phyloP scores from a whole-genome alignment of 2,797 vertebrate genomes.

The Etheostoma perlongum region DNA sequence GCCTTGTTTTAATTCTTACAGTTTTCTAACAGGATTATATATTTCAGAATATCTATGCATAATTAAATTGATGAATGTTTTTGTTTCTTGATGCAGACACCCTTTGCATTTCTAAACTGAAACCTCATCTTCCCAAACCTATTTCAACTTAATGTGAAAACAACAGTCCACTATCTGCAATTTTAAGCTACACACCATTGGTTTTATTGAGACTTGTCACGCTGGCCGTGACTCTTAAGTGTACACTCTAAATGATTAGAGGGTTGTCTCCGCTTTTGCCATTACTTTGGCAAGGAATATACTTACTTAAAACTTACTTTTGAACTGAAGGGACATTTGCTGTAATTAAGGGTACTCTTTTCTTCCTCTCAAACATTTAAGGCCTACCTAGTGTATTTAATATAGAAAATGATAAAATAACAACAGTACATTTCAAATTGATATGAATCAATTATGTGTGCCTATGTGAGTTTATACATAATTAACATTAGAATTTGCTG shows the following conservation, averaged over 20 bases:
- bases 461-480: background rate
- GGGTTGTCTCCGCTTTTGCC: background rate
- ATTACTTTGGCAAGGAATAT: background rate
- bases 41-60: slow-evolving; percentile 10
- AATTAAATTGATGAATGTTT: slow-evolving; percentile 7
- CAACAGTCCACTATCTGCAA: slow-evolving; percentile 26
- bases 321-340: background rate
- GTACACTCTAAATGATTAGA: slow-evolving; percentile 12
- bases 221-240: slow-evolving; percentile 32
- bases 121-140: slow-evolving; percentile 40
- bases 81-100: slow-evolving; percentile 10
- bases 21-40: background rate
- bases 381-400: background rate
- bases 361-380: background rate
- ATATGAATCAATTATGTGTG: background rate
- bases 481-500: background rate
- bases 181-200: slow-evolving; percentile 36
- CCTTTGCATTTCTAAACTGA: slow-evolving; percentile 26
- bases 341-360: background rate
- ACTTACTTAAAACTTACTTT: background rate
- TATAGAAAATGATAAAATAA: slow-evolving; percentile 10
- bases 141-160: slow-evolving; percentile 52
- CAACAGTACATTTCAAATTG: background rate
- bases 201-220: slow-evolving; percentile 43
- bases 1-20: background rate